Percentiles rank a stretch among this genome's conserved stretches.
Evolutionary conservation across 2,113 vertebrate species (phyloP).

Genomic region (Osmerus eperlanus): DNA sequence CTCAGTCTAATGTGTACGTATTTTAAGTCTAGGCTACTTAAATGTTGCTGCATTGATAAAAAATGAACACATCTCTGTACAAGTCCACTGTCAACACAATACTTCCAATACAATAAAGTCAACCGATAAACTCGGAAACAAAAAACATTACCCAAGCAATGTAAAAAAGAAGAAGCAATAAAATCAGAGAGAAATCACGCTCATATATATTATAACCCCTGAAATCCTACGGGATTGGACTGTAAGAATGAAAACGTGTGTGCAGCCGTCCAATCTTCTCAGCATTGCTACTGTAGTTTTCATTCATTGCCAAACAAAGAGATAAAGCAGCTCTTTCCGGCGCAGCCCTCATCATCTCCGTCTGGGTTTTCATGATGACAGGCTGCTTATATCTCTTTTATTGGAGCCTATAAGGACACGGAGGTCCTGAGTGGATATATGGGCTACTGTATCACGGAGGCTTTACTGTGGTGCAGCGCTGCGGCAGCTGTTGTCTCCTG

Average conservation of each 20-base stretch:
- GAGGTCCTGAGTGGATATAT: slow-evolving; percentile 26
- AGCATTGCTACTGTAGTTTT: slow-evolving; percentile 31
- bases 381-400: slow-evolving; percentile 57
- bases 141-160: slow-evolving; percentile 18
- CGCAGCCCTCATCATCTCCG: slow-evolving; percentile 23
- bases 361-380: slow-evolving; percentile 45
- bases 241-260: slow-evolving; percentile 40
- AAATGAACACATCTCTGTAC: slow-evolving; percentile 26
- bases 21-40: no score
- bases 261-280: slow-evolving; percentile 31
- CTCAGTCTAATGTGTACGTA: no score
- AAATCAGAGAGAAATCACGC: slow-evolving; percentile 17
- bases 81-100: not conserved
- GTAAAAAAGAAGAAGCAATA: slow-evolving; percentile 41
- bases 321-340: no score
- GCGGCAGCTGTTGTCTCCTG: slow-evolving; percentile 11
- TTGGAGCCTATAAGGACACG: slow-evolving; percentile 31
- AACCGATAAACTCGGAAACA: not conserved
- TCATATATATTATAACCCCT: slow-evolving; percentile 12
- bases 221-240: slow-evolving; percentile 25
- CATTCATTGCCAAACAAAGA: slow-evolving; percentile 17
- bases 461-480: slow-evolving; percentile 35
- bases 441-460: not conserved
- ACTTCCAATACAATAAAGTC: not conserved
- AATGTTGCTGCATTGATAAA: not conserved